phyloP scores from a whole-genome alignment of 2,113 vertebrate genomes.

The Okapia johnstoni region DNA sequence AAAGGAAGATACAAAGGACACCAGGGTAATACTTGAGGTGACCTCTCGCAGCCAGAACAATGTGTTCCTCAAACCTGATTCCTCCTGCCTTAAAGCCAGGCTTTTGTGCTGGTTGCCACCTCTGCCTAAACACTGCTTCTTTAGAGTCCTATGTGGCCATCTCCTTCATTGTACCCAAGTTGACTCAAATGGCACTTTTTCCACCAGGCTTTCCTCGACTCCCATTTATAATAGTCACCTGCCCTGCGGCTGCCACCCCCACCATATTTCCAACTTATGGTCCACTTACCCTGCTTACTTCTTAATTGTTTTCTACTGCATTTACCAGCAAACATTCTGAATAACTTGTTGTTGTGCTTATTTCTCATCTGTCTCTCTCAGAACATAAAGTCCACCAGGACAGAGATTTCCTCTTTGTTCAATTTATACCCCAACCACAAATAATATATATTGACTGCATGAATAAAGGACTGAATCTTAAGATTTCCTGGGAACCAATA shows the following conservation, averaged over 20 bases:
- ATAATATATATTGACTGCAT: neutral
- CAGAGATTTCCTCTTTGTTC: neutral
- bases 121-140: neutral
- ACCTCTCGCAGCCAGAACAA: neutral
- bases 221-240: neutral
- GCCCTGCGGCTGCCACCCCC: neutral
- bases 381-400: neutral
- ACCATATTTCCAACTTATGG: neutral
- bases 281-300: neutral
- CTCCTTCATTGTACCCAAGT: neutral
- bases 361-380: neutral
- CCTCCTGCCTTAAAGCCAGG: neutral
- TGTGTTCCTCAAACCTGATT: neutral
- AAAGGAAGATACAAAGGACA: neutral
- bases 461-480: neutral
- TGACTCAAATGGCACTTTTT: neutral
- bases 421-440: neutral
- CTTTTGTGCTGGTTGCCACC: neutral
- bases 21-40: neutral
- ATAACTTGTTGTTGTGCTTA: neutral
- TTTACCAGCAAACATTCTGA: neutral
- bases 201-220: neutral
- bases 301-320: neutral
- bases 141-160: neutral
- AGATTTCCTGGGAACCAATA: neutral